Evolutionary conservation across 2,888 invertebrate genomes (phyloP).

Genomic region (Lasioglossum figueresi): DNA sequence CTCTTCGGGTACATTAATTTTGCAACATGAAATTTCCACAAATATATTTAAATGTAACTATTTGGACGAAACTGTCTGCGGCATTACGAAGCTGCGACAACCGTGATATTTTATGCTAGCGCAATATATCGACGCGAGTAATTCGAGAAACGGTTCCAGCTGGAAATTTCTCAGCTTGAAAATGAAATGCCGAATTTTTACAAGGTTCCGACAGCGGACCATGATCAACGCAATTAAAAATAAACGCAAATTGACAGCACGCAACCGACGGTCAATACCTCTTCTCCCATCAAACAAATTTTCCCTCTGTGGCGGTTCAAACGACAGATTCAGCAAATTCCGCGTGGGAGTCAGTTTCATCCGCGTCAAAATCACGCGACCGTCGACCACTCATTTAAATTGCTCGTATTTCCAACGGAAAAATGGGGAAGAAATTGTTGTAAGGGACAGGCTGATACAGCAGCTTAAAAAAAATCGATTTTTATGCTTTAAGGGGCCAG

Average conservation of each 20-base stretch:
- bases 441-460: not conserved
- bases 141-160: too few species aligned
- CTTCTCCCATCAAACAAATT: constrained; percentile 15
- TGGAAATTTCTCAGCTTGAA: too few species aligned
- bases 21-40: not conserved
- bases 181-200: not conserved
- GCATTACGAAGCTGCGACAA: too few species aligned
- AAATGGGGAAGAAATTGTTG: constrained; percentile 1
- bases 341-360: not conserved
- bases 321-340: constrained; percentile 6
- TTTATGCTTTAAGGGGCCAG: not conserved
- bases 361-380: constrained; percentile 5
- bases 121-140: too few species aligned
- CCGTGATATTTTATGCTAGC: too few species aligned
- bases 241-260: not conserved
- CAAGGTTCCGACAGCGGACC: not conserved
- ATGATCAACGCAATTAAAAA: not conserved
- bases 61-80: too few species aligned
- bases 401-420: not conserved
- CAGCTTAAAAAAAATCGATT: not conserved
- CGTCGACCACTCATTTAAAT: constrained; percentile 22
- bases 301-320: constrained; percentile 11
- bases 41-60: not conserved
- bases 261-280: not conserved
- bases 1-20: not conserved